A percentile compares a stretch with the other conserved stretches of the same genome.
Evolutionary conservation across 2,888 invertebrate species (phyloP).

Genomic region (Melinaea marsaeus): DNA sequence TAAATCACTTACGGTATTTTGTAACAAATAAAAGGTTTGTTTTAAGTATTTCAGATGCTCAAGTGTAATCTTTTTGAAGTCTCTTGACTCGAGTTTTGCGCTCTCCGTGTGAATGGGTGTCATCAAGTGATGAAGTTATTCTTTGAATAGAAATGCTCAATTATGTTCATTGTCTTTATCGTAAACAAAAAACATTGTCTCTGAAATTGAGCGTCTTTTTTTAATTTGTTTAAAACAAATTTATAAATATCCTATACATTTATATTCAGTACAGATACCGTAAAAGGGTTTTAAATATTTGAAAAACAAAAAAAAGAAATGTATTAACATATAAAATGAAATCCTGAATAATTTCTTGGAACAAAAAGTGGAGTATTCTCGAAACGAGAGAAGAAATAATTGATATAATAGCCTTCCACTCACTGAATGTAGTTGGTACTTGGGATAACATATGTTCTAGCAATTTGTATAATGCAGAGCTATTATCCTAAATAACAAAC

Average conservation of each 20-base stretch:
- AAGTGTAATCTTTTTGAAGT: slow-evolving; percentile 4
- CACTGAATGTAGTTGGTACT: slow-evolving; percentile 2
- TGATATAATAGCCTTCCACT: slow-evolving; percentile 6
- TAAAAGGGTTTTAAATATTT: no score
- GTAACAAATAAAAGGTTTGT: slow-evolving; percentile 5
- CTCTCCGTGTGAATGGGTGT: slow-evolving; percentile 3
- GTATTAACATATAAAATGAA: not conserved
- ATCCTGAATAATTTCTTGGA: not conserved
- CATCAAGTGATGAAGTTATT: slow-evolving; percentile 8
- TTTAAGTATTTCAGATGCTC: slow-evolving; percentile 1
- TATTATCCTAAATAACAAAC: slow-evolving; percentile 3
- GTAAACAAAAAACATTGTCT: not conserved
- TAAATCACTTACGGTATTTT: not conserved
- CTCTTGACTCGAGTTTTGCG: slow-evolving; percentile 2
- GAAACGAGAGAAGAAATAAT: slow-evolving; percentile 5
- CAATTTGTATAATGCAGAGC: slow-evolving; percentile 7
- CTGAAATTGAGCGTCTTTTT: no score
- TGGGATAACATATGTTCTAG: slow-evolving; percentile 6
- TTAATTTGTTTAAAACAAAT: no score
- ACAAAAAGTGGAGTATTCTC: not conserved
- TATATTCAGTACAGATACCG: no score
- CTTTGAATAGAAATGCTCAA: slow-evolving; percentile 5
- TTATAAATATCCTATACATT: no score
- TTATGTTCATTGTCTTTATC: slow-evolving; percentile 1
- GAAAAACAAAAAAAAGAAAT: no score